These are phyloP conservation scores for Arge pagana DNA, from an alignment of 2,888 invertebrate species.

Conservation along the genomic window DNA sequence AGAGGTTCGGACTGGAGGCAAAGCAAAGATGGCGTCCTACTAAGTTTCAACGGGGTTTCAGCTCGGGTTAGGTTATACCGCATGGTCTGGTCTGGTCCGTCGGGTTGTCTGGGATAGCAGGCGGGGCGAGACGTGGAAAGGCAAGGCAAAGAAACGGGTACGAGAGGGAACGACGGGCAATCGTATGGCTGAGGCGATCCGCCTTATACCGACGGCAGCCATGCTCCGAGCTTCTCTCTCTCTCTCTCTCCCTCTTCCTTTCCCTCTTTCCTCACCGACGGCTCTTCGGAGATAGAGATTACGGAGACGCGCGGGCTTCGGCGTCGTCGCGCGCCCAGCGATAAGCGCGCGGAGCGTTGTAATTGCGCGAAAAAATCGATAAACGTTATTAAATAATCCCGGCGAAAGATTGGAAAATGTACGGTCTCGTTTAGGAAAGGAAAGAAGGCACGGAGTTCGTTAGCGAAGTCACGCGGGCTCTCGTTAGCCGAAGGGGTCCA, in stretches of 20 bases:
- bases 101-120: conserved; percentile 18
- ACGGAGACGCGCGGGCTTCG: conserved; percentile 24
- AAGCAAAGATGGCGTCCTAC: not conserved
- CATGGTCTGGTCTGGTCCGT: conserved; percentile 15
- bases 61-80: conserved; percentile 12
- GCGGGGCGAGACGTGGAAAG: conserved; percentile 19
- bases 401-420: no score
- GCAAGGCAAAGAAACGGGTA: conserved; percentile 23
- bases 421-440: no score
- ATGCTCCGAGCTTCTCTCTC: conserved; percentile 28
- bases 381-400: no score
- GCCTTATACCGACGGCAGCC: conserved; percentile 45
- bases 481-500: conserved; percentile 14
- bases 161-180: conserved; percentile 29
- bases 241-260: conserved; percentile 9
- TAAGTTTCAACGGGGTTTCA: conserved; percentile 30
- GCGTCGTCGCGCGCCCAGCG: conserved; percentile 22
- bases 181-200: conserved; percentile 22
- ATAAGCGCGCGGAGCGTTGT: no score
- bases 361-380: no score
- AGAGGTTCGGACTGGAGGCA: conserved; percentile 23
- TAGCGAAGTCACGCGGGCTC: conserved; percentile 7
- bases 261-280: conserved; percentile 6
- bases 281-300: conserved; percentile 18
- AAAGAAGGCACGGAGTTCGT: conserved; percentile 20